These are phyloP conservation scores for Struthidea cinerea DNA, from an alignment of 2,113 vertebrate species.

Conservation along the genomic window DNA sequence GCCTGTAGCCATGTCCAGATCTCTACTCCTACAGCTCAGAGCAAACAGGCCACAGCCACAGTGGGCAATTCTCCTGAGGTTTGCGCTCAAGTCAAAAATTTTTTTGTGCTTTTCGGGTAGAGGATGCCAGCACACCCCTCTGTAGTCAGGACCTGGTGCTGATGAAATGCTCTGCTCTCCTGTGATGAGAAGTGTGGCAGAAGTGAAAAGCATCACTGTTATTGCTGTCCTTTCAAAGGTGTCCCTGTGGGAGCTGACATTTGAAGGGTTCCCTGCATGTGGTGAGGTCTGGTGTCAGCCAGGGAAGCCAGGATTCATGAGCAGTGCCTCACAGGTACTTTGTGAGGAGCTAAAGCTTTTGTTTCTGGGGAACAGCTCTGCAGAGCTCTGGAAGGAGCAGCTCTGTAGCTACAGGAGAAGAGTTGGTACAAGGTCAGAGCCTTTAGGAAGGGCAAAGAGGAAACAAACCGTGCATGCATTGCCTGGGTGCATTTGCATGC, in stretches of 20 bases:
- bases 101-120: background rate
- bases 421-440: conserved; percentile 30
- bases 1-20: background rate
- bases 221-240: background rate
- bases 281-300: background rate
- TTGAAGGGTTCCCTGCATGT: background rate
- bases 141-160: background rate
- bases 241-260: background rate
- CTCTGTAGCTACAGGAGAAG: background rate
- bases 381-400: conserved; percentile 1
- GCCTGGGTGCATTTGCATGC: background rate
- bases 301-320: background rate
- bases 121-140: background rate
- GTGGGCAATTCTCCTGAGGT: background rate
- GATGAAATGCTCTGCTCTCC: background rate
- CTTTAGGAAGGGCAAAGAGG: background rate
- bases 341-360: background rate
- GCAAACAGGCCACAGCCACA: background rate
- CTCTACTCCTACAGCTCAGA: background rate
- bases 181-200: background rate
- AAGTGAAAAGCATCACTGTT: background rate
- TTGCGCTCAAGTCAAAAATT: background rate
- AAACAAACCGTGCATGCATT: background rate
- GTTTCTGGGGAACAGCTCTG: background rate
- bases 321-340: background rate